Evolutionary conservation across 1,140 invertebrate genomes (phyloP), one percentile per base, ranked within the genome.

Genomic region (Whitmania pigra): DNA sequence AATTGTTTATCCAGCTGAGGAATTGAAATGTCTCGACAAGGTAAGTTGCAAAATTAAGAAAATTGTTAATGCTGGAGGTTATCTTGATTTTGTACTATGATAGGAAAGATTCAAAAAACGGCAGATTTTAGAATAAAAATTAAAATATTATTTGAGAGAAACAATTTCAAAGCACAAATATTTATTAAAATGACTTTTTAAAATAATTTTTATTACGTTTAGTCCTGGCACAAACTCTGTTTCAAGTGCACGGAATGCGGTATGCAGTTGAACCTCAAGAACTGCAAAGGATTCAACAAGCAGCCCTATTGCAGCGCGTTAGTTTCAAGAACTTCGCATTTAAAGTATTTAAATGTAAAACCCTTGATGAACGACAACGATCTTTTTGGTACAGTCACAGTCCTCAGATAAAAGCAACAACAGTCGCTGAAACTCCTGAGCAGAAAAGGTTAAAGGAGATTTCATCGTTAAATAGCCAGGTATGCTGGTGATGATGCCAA

Each of bases 11-110:
- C 71, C 71, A 43, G 31, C 57, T 40, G 71, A 72, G 57, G 63
- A 72, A 43, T 55, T 72, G 29, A 72, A 72, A 60, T 72, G 71
- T 29, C 27, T 72, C 11, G 71, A 72, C 27, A 67, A 67, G 27
- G 71, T 72, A 15, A 9, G 71, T 63, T 31, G 1, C 29, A 63
- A 25, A 63, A 15, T 63, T 63, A 31, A 22, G 29, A 63, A n/a
- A n/a, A 63, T 63, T 63, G 11, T 49, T 7, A 49, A 49, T 11
- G 15, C 15, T 49, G 43, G 43, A 49, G 9, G 43, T 49, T 0
- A 49, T 36, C 31, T 36, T 36, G 43, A 3, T 13, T 5, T 36
- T 36, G 31, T 7, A 49, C 11, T 7, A 49, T 49, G 43, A 3
- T 49, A 49, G 43, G 43, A 49, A 49, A 13, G 43, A 49, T 15